A percentile compares a stretch with the other conserved stretches of the same genome.
Conservation (phyloP, 2,797 vertebrate species). For the Acipenser transmontanus region DNA sequence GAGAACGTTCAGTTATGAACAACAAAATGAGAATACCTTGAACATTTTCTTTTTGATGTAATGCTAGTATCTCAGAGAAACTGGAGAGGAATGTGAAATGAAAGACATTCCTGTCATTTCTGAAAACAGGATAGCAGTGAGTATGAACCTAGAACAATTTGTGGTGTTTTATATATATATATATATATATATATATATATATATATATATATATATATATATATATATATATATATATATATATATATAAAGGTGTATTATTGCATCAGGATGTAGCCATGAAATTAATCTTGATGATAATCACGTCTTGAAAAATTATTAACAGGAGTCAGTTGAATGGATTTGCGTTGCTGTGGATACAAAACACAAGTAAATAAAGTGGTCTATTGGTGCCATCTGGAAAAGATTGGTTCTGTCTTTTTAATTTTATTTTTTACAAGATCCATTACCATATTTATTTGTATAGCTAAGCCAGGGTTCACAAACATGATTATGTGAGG, state of each 20-base stretch:
- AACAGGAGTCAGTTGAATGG: slow-evolving; percentile 50
- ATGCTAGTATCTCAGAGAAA: too few relatives aligned
- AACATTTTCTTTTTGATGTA: too few relatives aligned
- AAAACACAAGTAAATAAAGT: slow-evolving; percentile 76
- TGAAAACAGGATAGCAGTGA: too few relatives aligned
- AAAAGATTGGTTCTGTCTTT: slow-evolving; percentile 58
- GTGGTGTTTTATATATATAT: too few relatives aligned
- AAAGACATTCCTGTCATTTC: too few relatives aligned
- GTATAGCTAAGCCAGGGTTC: slow-evolving; percentile 63
- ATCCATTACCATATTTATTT: slow-evolving; percentile 81
- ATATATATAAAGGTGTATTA: slow-evolving; percentile 50
- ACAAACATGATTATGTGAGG: slow-evolving; percentile 43
- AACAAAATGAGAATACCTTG: too few relatives aligned
- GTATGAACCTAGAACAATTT: too few relatives aligned
- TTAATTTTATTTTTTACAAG: slow-evolving; percentile 41
- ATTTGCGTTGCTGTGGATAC: slow-evolving; percentile 71
- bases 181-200: too few relatives aligned
- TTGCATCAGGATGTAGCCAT: slow-evolving; percentile 37
- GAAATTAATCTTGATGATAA: slow-evolving; percentile 43
- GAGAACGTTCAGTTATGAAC: too few relatives aligned
- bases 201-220: too few relatives aligned
- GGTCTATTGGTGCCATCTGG: slow-evolving; percentile 90
- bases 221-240: slow-evolving; percentile 13
- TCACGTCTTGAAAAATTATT: slow-evolving; percentile 39
- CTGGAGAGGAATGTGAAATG: too few relatives aligned